Evolutionary conservation across 1,140 invertebrate species (phyloP).

Genomic region (Batillaria attramentaria): DNA sequence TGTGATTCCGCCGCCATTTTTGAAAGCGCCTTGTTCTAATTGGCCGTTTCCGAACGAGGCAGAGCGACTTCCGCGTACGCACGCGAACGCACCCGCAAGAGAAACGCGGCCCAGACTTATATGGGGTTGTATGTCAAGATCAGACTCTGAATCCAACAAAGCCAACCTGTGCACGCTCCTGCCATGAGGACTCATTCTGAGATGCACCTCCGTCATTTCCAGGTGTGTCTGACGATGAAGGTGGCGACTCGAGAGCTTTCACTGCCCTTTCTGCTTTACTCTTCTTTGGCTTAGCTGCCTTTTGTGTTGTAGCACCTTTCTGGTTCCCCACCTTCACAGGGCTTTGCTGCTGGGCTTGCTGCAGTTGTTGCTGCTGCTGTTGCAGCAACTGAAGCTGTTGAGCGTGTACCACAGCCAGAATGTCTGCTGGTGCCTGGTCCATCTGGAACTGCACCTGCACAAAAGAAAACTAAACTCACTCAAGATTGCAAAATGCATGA

Average conservation of each 20-base stretch:
- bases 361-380: constrained; percentile 39
- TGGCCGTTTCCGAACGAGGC: too few species aligned
- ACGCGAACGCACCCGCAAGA: too few species aligned
- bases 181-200: constrained; percentile 22
- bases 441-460: constrained; percentile 42
- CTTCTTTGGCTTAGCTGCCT: constrained; percentile 24
- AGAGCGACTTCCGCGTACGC: too few species aligned
- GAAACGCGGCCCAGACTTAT: too few species aligned
- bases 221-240: constrained; percentile 3
- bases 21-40: too few species aligned
- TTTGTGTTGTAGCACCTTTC: constrained; percentile 32
- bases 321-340: constrained; percentile 35
- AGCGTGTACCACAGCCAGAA: constrained; percentile 36
- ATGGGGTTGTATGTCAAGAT: too few species aligned
- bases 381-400: constrained; percentile 38
- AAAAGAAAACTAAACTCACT: background rate
- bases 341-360: constrained; percentile 33
- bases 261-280: constrained; percentile 5
- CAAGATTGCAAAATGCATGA: too few species aligned
- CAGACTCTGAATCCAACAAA: background rate
- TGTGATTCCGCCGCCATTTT: too few species aligned
- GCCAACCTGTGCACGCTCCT: constrained; percentile 20
- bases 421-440: constrained; percentile 36
- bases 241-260: constrained; percentile 15
- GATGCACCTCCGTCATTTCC: background rate